phyloP scores from a whole-genome alignment of 2,113 vertebrate genomes.

The Anoura caudifer region DNA sequence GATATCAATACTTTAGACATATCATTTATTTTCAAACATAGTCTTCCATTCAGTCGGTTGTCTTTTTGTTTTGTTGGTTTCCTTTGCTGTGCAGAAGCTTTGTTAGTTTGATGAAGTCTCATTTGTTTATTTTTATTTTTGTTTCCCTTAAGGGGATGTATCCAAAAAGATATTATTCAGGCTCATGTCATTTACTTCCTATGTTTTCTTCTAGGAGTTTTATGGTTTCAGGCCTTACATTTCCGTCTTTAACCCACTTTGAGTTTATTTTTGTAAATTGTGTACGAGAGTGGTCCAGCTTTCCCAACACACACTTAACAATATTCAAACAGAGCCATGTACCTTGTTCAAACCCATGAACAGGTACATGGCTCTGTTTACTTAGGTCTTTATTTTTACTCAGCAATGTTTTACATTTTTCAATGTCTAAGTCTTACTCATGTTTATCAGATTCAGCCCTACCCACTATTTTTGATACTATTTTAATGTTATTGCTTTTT shows the following conservation, averaged over 20 bases:
- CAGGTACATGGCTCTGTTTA: background rate
- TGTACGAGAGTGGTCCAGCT: background rate
- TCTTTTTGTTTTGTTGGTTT: background rate
- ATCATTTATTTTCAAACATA: background rate
- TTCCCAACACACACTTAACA: background rate
- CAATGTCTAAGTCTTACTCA: background rate
- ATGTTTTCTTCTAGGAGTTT: background rate
- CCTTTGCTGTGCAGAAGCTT: background rate
- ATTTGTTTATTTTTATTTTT: background rate
- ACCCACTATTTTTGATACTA: background rate
- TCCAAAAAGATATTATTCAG: background rate
- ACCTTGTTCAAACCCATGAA: background rate
- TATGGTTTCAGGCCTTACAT: background rate
- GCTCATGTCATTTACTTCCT: background rate
- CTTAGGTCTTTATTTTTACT: background rate
- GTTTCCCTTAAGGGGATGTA: background rate
- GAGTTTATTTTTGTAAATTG: background rate
- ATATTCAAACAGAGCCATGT: too few relatives aligned
- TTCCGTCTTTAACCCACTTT: background rate
- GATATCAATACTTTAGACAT: background rate
- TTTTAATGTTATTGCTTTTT: background rate
- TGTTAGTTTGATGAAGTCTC: background rate
- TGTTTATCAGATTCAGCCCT: background rate
- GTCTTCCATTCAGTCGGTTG: background rate
- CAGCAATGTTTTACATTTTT: background rate